These are phyloP conservation scores for Osedax fenrisi DNA, from an alignment of 2,888 invertebrate genomes.

Conservation along the genomic window DNA sequence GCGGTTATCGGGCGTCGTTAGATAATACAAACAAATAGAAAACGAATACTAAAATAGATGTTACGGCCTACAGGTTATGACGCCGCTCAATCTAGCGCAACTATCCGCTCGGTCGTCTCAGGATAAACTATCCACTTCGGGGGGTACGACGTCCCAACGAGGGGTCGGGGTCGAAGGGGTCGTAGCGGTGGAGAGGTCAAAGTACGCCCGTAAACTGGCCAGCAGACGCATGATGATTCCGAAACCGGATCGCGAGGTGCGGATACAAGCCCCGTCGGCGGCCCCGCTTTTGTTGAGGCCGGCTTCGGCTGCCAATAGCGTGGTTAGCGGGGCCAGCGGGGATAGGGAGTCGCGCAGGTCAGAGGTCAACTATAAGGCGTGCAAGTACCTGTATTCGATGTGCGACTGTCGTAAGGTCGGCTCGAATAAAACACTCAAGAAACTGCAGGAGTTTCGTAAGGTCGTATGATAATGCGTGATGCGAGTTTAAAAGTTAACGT, in stretches of 20 bases:
- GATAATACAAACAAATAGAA: no score
- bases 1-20: no score
- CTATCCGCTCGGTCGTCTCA: no score
- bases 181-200: neutral
- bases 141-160: no score
- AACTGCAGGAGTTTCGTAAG: constrained; percentile 7
- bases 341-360: neutral
- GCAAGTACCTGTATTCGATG: constrained; percentile 19
- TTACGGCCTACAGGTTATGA: no score
- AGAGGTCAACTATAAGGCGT: neutral
- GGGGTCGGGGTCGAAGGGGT: no score
- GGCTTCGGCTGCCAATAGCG: neutral
- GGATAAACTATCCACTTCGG: no score
- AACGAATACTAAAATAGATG: no score
- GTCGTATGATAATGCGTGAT: no score
- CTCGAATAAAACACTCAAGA: constrained; percentile 4
- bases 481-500: no score
- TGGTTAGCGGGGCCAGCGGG: neutral
- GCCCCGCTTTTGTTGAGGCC: neutral
- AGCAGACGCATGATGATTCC: neutral
- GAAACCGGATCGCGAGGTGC: neutral
- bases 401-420: constrained; percentile 18
- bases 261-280: neutral
- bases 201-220: neutral
- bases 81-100: neutral